Base-by-base conservation (phyloP, 2,113 vertebrate species). In the Myotis yumanensis region DNA sequence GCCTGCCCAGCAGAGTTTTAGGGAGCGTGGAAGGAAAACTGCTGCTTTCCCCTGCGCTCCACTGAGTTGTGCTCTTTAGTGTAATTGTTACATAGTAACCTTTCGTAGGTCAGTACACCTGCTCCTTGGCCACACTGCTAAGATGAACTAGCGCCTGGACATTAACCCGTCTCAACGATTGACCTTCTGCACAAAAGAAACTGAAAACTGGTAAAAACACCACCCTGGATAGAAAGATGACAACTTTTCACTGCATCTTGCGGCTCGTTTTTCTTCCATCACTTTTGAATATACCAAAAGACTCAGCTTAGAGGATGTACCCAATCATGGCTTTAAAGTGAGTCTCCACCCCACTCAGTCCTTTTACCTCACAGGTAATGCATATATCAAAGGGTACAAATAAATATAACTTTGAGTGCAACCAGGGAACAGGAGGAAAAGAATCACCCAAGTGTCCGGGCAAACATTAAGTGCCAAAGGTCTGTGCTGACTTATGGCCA, bases 401-500 rank as follows among this genome's bases (percentile, higher is more conserved):
- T 48, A 35, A 46, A 93, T 96, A 97, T 77, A 96, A 96, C 93
- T 76, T 66, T 83, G 23, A 71, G 83, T 10, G 7, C 11, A 92
- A 72, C 54, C 48, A 89, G 2, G 18, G 0, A 66, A 52, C 0
- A 0, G 35, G 43, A 94, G 94, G 64, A 46, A 4, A 96, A 71
- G 89, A 32, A 77, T 94, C 73, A 59, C 37, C 83, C 81, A 94
- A 92, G 96, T 85, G 97, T 96, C 97, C 82, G 37, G 5, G 82
- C 72, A 81, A 84, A 96, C 77, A 93, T 15, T 76, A 72, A 76
- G 86, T 9, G 54, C 0, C 54, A 96, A 96, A 84, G 86, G 94
- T 89, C 95, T 32, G 8, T 90, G 89, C 54, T 96, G 96, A 98
- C 95, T 96, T 77, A 95, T 0, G 0, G 96, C 71, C 96, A 66